Base-by-base conservation (phyloP, 2,113 vertebrate genomes). In the Salvelinus namaycush region DNA sequence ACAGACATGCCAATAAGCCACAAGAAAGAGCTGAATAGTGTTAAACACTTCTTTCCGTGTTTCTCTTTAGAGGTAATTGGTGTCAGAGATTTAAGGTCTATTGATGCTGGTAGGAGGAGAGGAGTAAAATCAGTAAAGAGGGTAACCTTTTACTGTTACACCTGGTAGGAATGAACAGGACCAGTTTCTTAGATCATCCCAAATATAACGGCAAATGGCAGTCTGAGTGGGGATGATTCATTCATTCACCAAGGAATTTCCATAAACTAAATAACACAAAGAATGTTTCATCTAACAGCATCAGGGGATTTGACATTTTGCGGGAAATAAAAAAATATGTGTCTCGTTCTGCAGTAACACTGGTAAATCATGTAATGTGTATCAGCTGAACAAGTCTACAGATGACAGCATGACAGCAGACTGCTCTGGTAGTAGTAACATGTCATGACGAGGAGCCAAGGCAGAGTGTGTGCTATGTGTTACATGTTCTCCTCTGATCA, bases 371-470 rank as follows among this genome's bases (percentile, higher is more conserved):
- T 79, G 24, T 91, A 87, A 81, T 87, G 85, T 73, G 87, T 83
- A 80, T 79, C 76, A 78, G 29, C 77, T 76, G 84, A 90, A 87
- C 83, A 91, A 89, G 82, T 91, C 92, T 89, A 87, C 81, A 92
- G 89, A 91, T 92, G 90, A 92, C 89, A 91, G 87, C 78, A 91
- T 92, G 90, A 92, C 90, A 91, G 87, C 78, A 90, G 90, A 87
- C 78, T 83, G 70, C 18, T 76, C 83, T 88, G 87, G 85, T 89
- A 18, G 51, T 54, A 14, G 51, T 18, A 54, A 54, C 77, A 92
- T 93, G 90, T 87, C 88, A 90, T 66, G 83, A 89, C 91, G 85
- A 87, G 54, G 86, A 89, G 73, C 8, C 39, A 44, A 79, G 80
- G 83, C 78, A 79, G 82, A 86, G 79, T 87, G 87, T 81, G 86